Conservation (phyloP, 2,888 invertebrate genomes). For the Volucella bombylans region DNA sequence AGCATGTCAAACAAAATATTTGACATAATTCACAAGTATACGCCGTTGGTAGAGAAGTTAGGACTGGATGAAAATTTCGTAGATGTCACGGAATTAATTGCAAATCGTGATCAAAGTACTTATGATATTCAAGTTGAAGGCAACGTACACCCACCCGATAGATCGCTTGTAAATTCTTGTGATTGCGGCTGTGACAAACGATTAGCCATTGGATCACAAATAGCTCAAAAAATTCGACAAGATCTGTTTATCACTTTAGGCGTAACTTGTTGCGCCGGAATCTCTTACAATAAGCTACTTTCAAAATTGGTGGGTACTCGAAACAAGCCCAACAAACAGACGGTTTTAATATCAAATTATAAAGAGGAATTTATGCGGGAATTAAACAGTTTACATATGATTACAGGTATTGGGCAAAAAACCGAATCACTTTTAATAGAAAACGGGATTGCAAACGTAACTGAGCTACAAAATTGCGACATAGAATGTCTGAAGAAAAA, state of each 20-base stretch:
- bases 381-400: constrained; percentile 85
- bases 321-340: constrained; percentile 92
- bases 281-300: constrained; percentile 92
- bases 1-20: constrained; percentile 90
- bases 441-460: constrained; percentile 86
- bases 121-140: constrained; percentile 79
- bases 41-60: constrained; percentile 89
- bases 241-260: constrained; percentile 87
- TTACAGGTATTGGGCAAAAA: constrained; percentile 90
- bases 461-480: constrained; percentile 86
- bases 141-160: constrained; percentile 85
- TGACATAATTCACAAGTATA: constrained; percentile 87
- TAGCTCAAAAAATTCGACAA: constrained; percentile 90
- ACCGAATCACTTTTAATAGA: constrained; percentile 86
- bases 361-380: constrained; percentile 86
- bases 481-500: constrained; percentile 85
- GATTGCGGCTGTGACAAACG: constrained; percentile 89
- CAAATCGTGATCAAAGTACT: constrained; percentile 74
- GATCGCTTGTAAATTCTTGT: constrained; percentile 84
- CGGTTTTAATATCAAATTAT: constrained; percentile 88
- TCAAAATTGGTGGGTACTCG: constrained; percentile 89
- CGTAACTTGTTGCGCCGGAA: constrained; percentile 91
- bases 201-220: constrained; percentile 87
- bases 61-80: constrained; percentile 94
- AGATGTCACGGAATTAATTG: constrained; percentile 87